Base-by-base conservation (phyloP, 2,797 vertebrate genomes). In the Poliocrania exsul region DNA sequence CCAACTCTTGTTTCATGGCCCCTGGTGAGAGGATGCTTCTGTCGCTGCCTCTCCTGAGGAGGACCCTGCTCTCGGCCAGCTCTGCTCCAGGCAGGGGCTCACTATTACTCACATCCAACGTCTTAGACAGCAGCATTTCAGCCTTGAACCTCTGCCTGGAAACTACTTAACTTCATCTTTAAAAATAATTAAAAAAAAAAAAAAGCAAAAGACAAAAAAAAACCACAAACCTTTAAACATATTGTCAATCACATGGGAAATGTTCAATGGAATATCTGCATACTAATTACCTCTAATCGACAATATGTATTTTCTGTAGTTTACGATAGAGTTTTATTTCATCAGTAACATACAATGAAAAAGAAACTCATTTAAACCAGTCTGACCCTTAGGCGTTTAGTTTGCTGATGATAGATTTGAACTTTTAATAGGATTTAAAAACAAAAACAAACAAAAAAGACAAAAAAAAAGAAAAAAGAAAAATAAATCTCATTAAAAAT, bases 251-350 rank as follows among this genome's bases (percentile, higher is more conserved):
- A 95, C 95, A 85, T 85, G 95, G 96, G 92, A 97, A 85, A 86
- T 75, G 88, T 96, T 97, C 93, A 95, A 93, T 93, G 96, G 97
- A 93, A 96, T 97, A 97, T 97, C 96, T 93, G 92, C 94, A 96
- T 98, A 98, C 97, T 97, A 98, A 98, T 98, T 98, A 97, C 97
- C 97, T 98, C 98, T 97, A 97, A 98, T 98, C 91, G 96, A 97
- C 92, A 91, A 97, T 58, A 93, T 97, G 97, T 95, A 97, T 96
- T 97, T 97, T 96, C 94, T 91, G 98, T 98, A 98, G 97, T 98
- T 98, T 96, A 97, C 86, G 73, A 69, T 98, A 97, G 94, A 86
- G 91, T 97, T 97, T 97, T 97, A 96, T 97, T 96, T 97, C 97
- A 97, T 97, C 95, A 86, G 88, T 97, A 96, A 97, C 75, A 81